phyloP scores from a whole-genome alignment of 2,797 vertebrate genomes.

The Atherinosoma microstoma region DNA sequence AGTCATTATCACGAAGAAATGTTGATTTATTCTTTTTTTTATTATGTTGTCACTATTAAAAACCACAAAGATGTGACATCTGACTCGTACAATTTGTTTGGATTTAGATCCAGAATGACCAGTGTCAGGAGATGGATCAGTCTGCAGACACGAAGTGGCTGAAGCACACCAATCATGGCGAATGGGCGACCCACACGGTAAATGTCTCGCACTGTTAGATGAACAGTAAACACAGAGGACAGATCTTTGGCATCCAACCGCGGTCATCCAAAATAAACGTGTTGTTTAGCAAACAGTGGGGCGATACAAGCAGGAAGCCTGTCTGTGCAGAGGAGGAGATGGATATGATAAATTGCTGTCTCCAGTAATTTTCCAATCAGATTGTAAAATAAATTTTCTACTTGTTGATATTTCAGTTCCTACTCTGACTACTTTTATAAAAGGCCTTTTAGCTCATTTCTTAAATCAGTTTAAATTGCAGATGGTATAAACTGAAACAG shows the following conservation, averaged over 20 bases:
- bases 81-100: constrained; percentile 7
- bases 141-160: constrained; percentile 91
- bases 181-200: constrained; percentile 93
- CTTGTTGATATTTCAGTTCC: background rate
- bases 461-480: too few species aligned
- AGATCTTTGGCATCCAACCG: constrained; percentile 22
- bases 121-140: constrained; percentile 95
- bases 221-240: background rate
- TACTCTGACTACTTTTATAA: background rate
- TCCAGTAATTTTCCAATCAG: constrained; percentile 40
- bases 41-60: background rate
- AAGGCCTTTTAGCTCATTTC: too few species aligned
- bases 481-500: too few species aligned
- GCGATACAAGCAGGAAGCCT: constrained; percentile 36
- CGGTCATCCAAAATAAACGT: constrained; percentile 22
- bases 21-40: background rate
- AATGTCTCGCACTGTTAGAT: constrained; percentile 11
- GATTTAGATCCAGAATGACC: constrained; percentile 96
- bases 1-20: background rate
- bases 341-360: constrained; percentile 7
- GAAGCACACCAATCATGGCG: constrained; percentile 89
- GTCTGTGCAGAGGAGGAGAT: constrained; percentile 4
- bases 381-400: constrained; percentile 5
- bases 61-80: background rate
- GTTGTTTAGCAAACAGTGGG: constrained; percentile 16